Evolutionary conservation across 37 sponge, comb jelly and placozoan species (phyloP).

Genomic region (Beroe ovata): DNA sequence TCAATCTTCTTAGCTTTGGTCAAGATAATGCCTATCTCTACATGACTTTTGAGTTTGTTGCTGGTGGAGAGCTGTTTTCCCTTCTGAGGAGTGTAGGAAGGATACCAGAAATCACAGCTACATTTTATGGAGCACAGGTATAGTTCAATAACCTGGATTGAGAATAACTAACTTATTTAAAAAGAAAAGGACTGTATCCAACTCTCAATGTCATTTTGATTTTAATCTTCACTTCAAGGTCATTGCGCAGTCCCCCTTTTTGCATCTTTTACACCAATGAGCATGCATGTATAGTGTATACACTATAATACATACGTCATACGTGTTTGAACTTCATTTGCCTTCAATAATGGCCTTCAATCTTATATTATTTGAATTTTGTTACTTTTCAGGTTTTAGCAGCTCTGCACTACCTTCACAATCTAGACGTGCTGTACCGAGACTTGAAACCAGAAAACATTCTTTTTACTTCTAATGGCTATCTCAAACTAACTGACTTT

Average conservation of each 20-base stretch:
- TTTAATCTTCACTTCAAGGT: too few relatives aligned
- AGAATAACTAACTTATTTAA: too few relatives aligned
- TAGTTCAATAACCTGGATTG: not conserved
- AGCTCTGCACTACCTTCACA: conserved; percentile 64
- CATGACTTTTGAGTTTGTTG: conserved; percentile 52
- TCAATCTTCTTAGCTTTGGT: conserved; percentile 17
- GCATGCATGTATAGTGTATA: too few relatives aligned
- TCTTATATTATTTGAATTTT: too few relatives aligned
- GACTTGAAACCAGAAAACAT: conserved; percentile 61
- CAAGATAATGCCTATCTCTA: conserved; percentile 57
- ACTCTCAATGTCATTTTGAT: too few relatives aligned
- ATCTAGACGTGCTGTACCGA: conserved; percentile 44
- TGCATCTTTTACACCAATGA: too few relatives aligned
- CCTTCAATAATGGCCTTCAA: too few relatives aligned
- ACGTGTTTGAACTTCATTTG: too few relatives aligned
- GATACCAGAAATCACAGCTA: conserved; percentile 48
- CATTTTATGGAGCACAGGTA: conserved; percentile 63
- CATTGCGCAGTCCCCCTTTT: too few relatives aligned
- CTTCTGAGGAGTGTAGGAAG: conserved; percentile 35
- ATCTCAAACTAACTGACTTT: conserved; percentile 57
- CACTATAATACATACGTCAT: too few relatives aligned
- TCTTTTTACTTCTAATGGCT: conserved; percentile 40
- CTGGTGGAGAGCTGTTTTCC: conserved; percentile 47
- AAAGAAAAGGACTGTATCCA: too few relatives aligned
- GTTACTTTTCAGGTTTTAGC: conserved; percentile 48